Conservation (phyloP, 1,140 invertebrate species). For the Apis laboriosa region DNA sequence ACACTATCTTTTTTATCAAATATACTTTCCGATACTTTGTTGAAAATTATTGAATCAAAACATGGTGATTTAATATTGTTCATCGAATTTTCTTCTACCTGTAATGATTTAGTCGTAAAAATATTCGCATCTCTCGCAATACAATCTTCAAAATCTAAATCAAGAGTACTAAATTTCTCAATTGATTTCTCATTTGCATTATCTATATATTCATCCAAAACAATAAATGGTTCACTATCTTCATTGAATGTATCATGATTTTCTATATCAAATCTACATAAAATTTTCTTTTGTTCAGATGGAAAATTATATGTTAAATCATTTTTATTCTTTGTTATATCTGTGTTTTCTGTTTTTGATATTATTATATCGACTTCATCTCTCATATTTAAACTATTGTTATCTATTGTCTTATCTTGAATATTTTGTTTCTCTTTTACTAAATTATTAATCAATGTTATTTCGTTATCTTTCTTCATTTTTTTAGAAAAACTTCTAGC, state of each 20-base stretch:
- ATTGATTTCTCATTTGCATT: conserved; percentile 13
- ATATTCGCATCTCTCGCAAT: conserved; percentile 9
- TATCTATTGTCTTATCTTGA: background rate
- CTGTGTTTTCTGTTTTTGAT: background rate
- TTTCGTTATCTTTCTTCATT: background rate
- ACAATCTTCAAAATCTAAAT: conserved; percentile 19
- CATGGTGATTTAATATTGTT: background rate
- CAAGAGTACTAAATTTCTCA: background rate
- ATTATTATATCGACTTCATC: background rate
- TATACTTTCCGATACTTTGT: background rate
- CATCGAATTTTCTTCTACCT: too few relatives aligned
- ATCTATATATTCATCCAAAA: conserved; percentile 21
- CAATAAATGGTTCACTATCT: background rate
- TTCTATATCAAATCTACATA: background rate
- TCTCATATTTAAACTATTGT: background rate
- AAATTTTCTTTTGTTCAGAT: background rate
- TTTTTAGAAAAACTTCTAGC: background rate
- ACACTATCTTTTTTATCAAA: conserved; percentile 2
- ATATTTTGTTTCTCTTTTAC: background rate
- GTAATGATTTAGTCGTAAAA: background rate
- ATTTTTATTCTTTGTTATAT: background rate
- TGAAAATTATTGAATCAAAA: background rate
- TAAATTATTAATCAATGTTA: background rate
- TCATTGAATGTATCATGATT: background rate
- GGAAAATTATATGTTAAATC: background rate